These are phyloP conservation scores for Labeo rohita DNA, from an alignment of 2,113 vertebrate species.

Conservation along the genomic window DNA sequence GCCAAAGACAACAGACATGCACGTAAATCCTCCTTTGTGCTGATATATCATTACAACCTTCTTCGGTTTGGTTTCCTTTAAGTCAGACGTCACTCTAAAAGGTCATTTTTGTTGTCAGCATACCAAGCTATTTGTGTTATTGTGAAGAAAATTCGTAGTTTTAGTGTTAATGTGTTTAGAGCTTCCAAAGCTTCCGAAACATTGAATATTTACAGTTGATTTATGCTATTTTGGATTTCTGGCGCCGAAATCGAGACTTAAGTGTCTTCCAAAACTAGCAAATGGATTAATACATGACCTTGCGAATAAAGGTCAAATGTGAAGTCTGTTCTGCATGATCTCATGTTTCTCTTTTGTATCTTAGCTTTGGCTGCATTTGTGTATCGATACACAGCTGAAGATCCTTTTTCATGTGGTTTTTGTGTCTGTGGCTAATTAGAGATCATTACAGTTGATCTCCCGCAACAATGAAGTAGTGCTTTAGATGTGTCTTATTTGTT, in stretches of 20 bases:
- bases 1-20: constrained; percentile 10
- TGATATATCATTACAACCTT: constrained; percentile 18
- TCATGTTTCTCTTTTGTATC: constrained; percentile 32
- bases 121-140: not conserved
- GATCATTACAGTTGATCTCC: constrained; percentile 47
- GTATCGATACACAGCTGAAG: constrained; percentile 4
- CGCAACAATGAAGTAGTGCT: constrained; percentile 47
- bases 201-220: not conserved
- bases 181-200: not conserved
- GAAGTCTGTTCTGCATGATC: constrained; percentile 51
- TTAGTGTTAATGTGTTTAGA: not conserved
- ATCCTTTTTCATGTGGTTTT: constrained; percentile 45
- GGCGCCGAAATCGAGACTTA: not conserved
- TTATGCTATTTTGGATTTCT: not conserved
- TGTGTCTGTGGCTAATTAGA: constrained; percentile 53
- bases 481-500: constrained; percentile 35
- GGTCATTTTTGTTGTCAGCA: constrained; percentile 1
- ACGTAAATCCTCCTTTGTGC: not conserved
- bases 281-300: constrained; percentile 2
- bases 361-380: constrained; percentile 42
- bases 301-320: constrained; percentile 1
- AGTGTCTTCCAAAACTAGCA: not conserved
- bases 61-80: not conserved
- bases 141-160: not conserved
- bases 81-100: constrained; percentile 13